Evolutionary conservation across 2,113 vertebrate species (phyloP).

Genomic region (Cyanistes caeruleus): DNA sequence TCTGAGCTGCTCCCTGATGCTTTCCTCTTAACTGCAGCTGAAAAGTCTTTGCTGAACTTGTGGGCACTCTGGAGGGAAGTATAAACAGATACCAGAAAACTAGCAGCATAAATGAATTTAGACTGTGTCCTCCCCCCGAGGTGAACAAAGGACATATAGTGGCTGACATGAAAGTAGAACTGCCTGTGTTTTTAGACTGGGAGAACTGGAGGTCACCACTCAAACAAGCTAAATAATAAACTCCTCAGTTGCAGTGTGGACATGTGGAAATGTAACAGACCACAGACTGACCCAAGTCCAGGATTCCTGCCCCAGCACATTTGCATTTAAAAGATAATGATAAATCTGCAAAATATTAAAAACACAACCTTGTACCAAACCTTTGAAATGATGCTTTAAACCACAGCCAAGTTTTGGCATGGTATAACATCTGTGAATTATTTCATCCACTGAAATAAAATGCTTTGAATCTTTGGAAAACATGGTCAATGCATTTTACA

Average conservation of each 20-base stretch:
- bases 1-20: neutral
- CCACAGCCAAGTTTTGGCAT: neutral
- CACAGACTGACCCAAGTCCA: neutral
- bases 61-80: neutral
- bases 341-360: conserved; percentile 20
- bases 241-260: neutral
- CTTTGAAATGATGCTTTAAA: neutral
- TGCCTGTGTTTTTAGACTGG: neutral
- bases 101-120: neutral
- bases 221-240: neutral
- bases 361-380: neutral
- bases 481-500: neutral
- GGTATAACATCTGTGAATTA: neutral
- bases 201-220: neutral
- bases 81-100: neutral
- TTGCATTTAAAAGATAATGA: conserved; percentile 7
- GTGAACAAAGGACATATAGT: neutral
- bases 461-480: conserved; percentile 1
- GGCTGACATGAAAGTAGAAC: neutral
- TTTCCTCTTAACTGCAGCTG: neutral
- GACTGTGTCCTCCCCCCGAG: neutral
- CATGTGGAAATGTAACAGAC: neutral
- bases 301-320: neutral
- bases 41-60: neutral
- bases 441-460: neutral